Percentiles rank a stretch among this genome's conserved stretches.
These are phyloP conservation scores for Amblyjoppa fuscipennis DNA, from an alignment of 2,888 invertebrate species.

Conservation along the genomic window DNA sequence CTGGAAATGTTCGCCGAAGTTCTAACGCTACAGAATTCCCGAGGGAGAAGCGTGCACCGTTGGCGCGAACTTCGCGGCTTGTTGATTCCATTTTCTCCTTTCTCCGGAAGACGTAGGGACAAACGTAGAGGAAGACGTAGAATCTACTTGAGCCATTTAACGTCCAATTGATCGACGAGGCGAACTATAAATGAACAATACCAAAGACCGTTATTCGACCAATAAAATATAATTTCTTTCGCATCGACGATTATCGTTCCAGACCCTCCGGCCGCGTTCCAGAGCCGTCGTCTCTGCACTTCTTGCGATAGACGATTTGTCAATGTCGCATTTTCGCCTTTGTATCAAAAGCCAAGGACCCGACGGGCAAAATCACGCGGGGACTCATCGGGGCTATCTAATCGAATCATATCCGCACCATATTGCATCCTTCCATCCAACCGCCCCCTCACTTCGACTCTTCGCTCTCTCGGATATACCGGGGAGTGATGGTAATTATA, in stretches of 20 bases:
- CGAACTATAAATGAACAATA: neutral
- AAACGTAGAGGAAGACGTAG: neutral
- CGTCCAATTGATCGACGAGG: neutral
- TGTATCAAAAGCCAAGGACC: conserved; percentile 39
- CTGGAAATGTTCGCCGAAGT: neutral
- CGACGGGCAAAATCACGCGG: conserved; percentile 47
- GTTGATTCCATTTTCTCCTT: neutral
- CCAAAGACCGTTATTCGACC: neutral
- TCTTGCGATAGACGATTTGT: conserved; percentile 19
- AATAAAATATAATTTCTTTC: conserved; percentile 15
- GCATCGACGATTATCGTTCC: neutral
- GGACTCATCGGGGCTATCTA: conserved; percentile 59
- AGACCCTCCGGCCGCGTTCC: neutral
- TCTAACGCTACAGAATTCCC: conserved; percentile 8
- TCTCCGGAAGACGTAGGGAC: neutral
- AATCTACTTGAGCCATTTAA: neutral
- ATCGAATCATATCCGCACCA: conserved; percentile 65
- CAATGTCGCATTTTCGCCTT: conserved; percentile 41
- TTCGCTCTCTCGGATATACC: conserved; percentile 42
- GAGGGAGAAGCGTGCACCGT: neutral
- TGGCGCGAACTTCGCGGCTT: conserved; percentile 25
- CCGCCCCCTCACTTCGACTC: conserved; percentile 5
- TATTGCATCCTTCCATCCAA: conserved; percentile 53
- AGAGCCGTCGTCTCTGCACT: neutral
- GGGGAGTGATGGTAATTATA: conserved; percentile 56